phyloP scores from a whole-genome alignment of 2,113 vertebrate genomes.

The Hippolais icterina region DNA sequence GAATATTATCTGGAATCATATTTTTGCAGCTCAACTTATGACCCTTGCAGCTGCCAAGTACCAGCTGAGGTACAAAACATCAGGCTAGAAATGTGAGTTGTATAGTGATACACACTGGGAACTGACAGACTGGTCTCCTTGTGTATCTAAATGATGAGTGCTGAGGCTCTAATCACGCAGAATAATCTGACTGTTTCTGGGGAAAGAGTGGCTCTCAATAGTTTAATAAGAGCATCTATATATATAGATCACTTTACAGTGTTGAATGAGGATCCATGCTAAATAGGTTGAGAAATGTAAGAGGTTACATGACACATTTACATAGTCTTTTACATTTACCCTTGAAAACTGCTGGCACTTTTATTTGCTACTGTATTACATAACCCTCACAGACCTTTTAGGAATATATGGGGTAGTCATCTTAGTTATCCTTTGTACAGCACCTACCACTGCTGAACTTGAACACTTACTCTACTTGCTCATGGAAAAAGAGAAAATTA shows the following conservation, averaged over 20 bases:
- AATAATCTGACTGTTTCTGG: neutral
- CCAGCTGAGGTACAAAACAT: neutral
- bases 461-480: neutral
- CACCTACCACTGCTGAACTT: neutral
- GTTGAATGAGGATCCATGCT: neutral
- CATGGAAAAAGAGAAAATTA: neutral
- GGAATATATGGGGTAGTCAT: neutral
- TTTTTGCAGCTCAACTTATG: neutral
- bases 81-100: neutral
- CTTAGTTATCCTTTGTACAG: neutral
- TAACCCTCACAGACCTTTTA: neutral
- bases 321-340: neutral
- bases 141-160: neutral
- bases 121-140: neutral
- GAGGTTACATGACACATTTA: neutral
- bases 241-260: neutral
- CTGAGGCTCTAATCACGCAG: neutral
- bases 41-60: neutral
- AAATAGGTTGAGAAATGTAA: neutral
- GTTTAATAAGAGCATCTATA: neutral
- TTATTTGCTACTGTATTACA: neutral
- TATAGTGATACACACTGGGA: neutral
- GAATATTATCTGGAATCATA: neutral
- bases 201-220: neutral
- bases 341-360: neutral